Evolutionary conservation across 2,888 invertebrate species (phyloP).

Genomic region (Neoascia interrupta): DNA sequence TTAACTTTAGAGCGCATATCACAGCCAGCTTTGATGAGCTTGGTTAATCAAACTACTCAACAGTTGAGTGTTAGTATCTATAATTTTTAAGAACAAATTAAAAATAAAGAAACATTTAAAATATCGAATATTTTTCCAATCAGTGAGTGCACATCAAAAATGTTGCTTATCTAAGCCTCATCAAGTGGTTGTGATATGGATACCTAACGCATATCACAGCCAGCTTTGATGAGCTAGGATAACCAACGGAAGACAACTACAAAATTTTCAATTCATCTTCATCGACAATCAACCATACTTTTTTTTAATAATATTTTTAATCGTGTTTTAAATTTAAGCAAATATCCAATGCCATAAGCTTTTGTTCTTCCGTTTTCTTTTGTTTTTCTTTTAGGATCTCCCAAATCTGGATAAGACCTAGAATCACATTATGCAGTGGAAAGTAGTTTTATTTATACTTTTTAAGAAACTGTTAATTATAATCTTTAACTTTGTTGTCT

Average conservation of each 20-base stretch:
- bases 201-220: conserved; percentile 94
- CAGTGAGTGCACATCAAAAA: conserved; percentile 66
- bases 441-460: no score
- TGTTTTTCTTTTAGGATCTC: conserved; percentile 21
- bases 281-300: not conserved
- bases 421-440: no score
- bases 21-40: conserved; percentile 99
- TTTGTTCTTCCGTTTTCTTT: conserved; percentile 33
- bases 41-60: conserved; percentile 76
- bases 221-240: conserved; percentile 95
- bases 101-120: not conserved
- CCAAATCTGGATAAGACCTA: not conserved
- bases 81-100: not conserved
- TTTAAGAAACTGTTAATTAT: no score
- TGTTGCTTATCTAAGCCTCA: conserved; percentile 82
- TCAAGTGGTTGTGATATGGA: conserved; percentile 93
- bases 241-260: conserved; percentile 78
- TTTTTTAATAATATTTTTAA: not conserved
- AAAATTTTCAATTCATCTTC: not conserved
- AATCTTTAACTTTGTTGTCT: no score
- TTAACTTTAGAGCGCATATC: conserved; percentile 86
- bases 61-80: conserved; percentile 1
- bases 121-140: not conserved
- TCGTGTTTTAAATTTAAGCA: conserved; percentile 26
- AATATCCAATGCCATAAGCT: conserved; percentile 21